These are phyloP conservation scores for Parazoanthus atlanticus DNA, from an alignment of 92 coral and sea anemone species.

Conservation along the genomic window DNA sequence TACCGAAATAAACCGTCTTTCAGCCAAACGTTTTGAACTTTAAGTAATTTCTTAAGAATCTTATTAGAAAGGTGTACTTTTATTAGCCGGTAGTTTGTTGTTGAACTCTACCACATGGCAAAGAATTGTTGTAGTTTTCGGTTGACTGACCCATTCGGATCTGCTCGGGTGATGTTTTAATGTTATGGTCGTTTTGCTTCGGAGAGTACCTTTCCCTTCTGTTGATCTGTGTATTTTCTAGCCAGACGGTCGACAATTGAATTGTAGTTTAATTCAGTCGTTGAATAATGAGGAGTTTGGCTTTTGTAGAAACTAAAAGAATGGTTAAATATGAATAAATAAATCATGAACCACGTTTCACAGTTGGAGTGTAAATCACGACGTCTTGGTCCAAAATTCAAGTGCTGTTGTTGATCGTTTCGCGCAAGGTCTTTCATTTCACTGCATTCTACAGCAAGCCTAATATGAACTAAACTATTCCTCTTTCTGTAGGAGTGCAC, in stretches of 20 bases:
- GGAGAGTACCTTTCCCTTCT: conserved; percentile 19
- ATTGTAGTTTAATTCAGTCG: conserved; percentile 18
- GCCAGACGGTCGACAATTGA: conserved; percentile 18
- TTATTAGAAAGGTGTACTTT: conserved; percentile 9
- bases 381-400: conserved; percentile 21
- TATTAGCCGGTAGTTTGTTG: conserved; percentile 21
- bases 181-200: conserved; percentile 33
- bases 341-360: conserved; percentile 51
- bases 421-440: background rate
- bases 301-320: conserved; percentile 45
- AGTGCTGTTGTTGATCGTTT: conserved; percentile 13
- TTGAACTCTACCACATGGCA: conserved; percentile 19
- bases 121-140: background rate
- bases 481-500: background rate
- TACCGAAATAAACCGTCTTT: conserved; percentile 4
- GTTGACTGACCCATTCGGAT: conserved; percentile 6
- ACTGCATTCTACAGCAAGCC: background rate
- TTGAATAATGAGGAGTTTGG: conserved; percentile 35
- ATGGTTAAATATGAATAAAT: conserved; percentile 37
- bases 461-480: conserved; percentile 8
- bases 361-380: conserved; percentile 40
- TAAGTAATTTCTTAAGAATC: background rate
- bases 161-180: background rate
- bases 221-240: conserved; percentile 20
- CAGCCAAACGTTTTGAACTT: background rate